Evolutionary conservation across 1,140 invertebrate species (phyloP).

Genomic region (Mylabris phalerata): DNA sequence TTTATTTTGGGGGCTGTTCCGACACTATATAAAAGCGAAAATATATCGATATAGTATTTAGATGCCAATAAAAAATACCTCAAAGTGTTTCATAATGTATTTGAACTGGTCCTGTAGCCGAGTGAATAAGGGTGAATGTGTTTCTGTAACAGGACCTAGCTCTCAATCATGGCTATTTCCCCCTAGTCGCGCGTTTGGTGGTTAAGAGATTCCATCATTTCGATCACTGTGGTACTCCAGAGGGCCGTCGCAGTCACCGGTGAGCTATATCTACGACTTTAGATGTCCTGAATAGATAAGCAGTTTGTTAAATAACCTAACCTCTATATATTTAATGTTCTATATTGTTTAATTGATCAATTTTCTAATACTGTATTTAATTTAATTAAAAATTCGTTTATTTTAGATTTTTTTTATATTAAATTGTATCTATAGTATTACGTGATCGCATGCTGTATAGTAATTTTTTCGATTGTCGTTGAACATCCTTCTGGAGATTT

Average conservation of each 20-base stretch:
- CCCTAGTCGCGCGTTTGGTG: conserved; percentile 42
- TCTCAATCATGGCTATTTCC: conserved; percentile 44
- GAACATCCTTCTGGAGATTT: conserved; percentile 34
- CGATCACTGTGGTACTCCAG: conserved; percentile 41
- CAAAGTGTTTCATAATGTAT: conserved; percentile 43
- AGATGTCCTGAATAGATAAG: conserved; percentile 27
- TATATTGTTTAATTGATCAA: too few relatives aligned
- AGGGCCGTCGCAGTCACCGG: conserved; percentile 39
- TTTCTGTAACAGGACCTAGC: conserved; percentile 27
- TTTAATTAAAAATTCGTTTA: too few relatives aligned
- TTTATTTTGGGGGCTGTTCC: conserved; percentile 12
- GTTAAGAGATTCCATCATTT: conserved; percentile 45
- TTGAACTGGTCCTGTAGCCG: conserved; percentile 23
- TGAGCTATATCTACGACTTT: conserved; percentile 38
- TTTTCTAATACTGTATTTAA: too few relatives aligned
- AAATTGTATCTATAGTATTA: too few relatives aligned
- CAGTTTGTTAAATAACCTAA: conserved; percentile 9
- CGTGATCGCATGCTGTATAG: conserved; percentile 31
- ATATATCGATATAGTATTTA: conserved; percentile 41
- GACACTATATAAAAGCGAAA: conserved; percentile 6
- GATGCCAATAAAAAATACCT: conserved; percentile 41
- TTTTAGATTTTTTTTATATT: too few relatives aligned
- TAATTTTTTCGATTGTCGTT: conserved; percentile 35
- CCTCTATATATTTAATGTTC: too few relatives aligned
- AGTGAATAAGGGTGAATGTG: conserved; percentile 26